These are phyloP conservation scores for Palythoa grandis DNA, from an alignment of 92 coral and sea anemone species.

Conservation along the genomic window DNA sequence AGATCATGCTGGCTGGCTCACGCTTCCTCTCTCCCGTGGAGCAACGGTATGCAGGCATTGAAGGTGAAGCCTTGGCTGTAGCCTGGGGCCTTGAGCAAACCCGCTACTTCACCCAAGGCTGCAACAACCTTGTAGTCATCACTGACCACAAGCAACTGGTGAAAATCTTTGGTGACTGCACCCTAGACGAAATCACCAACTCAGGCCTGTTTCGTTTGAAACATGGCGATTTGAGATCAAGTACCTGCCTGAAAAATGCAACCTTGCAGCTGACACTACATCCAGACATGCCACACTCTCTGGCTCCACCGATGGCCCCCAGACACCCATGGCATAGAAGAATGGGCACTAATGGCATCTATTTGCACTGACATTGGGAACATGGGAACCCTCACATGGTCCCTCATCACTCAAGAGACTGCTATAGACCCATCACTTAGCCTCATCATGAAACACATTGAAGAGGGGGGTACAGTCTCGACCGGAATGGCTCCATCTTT, in stretches of 20 bases:
- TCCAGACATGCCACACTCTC: constrained; percentile 1
- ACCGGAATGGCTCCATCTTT: background rate
- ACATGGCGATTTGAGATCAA: background rate
- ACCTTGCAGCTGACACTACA: background rate
- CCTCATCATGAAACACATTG: background rate
- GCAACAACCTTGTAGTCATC: background rate
- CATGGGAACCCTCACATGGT: background rate
- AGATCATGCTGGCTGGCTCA: background rate
- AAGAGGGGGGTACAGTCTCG: background rate
- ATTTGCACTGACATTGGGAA: too few species aligned
- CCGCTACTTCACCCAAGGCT: constrained; percentile 5
- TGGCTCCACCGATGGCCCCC: background rate
- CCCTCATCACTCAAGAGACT: background rate
- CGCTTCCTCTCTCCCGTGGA: background rate
- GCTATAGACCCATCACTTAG: background rate
- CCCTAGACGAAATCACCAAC: background rate
- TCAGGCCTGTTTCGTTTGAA: background rate
- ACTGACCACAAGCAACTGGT: background rate
- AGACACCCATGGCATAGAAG: too few species aligned
- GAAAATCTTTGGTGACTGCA: background rate
- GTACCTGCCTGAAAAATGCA: background rate
- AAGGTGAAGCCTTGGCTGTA: constrained; percentile 15
- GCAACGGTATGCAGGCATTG: background rate
- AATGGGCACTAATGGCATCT: too few species aligned
- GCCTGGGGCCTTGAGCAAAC: background rate